Evolutionary conservation across 1,140 invertebrate species (phyloP).

Genomic region (Colletes gigas): DNA sequence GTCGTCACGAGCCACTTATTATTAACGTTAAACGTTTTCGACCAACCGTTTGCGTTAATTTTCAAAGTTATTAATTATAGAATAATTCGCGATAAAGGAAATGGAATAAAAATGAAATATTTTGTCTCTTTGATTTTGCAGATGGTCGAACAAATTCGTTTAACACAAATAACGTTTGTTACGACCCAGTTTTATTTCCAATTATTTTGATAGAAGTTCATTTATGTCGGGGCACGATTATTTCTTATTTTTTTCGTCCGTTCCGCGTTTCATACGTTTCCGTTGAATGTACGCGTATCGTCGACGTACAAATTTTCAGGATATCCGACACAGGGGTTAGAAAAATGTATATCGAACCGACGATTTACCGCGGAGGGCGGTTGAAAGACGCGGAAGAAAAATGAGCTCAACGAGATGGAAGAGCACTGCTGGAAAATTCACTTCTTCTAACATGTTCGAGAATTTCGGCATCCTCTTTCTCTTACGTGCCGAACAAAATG

Average conservation of each 20-base stretch:
- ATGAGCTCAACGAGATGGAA: slow-evolving; percentile 27
- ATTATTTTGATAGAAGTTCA: no score
- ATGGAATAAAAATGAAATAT: no score
- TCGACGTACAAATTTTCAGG: not conserved
- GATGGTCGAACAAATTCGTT: no score
- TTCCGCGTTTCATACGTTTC: not conserved
- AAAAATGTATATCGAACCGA: slow-evolving; percentile 19
- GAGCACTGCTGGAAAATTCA: slow-evolving; percentile 27
- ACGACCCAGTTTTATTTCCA: no score
- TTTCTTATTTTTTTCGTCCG: not conserved
- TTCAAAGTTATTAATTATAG: no score
- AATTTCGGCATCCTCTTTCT: not conserved
- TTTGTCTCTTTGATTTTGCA: no score
- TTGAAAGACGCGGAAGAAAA: slow-evolving; percentile 34
- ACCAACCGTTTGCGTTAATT: no score
- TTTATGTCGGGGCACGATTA: not conserved
- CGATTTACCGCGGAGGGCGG: slow-evolving; percentile 1
- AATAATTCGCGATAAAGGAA: no score
- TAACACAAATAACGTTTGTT: no score
- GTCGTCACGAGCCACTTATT: no score
- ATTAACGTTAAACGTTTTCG: no score
- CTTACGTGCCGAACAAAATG: not conserved
- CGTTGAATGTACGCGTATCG: not conserved
- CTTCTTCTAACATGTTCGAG: not conserved
- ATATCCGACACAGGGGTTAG: not conserved